Percentiles rank a stretch among this genome's conserved stretches.
phyloP scores from a whole-genome alignment of 2,113 vertebrate species.

The Chascanopsetta lugubris region DNA sequence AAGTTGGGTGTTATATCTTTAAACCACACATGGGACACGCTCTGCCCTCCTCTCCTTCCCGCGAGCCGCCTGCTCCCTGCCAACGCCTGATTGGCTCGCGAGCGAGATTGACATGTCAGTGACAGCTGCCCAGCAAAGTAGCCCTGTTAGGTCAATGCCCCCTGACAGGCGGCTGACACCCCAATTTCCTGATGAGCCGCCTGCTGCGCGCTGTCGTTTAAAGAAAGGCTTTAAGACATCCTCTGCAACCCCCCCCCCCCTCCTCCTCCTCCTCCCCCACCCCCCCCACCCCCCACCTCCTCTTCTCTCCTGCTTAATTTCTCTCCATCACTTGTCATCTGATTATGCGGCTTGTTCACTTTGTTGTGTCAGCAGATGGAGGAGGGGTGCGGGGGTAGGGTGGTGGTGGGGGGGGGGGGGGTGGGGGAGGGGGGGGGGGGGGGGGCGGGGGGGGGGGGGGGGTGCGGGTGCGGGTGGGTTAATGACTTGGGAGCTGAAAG shows the following conservation, averaged over 20 bases:
- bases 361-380: slow-evolving; percentile 70
- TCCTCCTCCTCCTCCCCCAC: slow-evolving; percentile 29
- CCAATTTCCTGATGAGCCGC: slow-evolving; percentile 71
- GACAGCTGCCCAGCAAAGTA: slow-evolving; percentile 64
- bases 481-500: slow-evolving; percentile 48
- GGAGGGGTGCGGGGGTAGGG: too few relatives aligned
- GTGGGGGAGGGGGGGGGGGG: too few relatives aligned
- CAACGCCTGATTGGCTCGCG: slow-evolving; percentile 68
- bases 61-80: slow-evolving; percentile 23
- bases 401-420: too few relatives aligned
- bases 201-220: slow-evolving; percentile 48
- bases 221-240: slow-evolving; percentile 59
- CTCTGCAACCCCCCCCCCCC: slow-evolving; percentile 15
- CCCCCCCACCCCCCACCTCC: slow-evolving; percentile 12
- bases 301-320: slow-evolving; percentile 63
- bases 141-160: slow-evolving; percentile 68
- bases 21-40: slow-evolving; percentile 14
- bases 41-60: slow-evolving; percentile 10
- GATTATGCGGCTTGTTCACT: slow-evolving; percentile 63
- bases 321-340: slow-evolving; percentile 70
- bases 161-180: slow-evolving; percentile 75
- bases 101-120: slow-evolving; percentile 65
- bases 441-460: too few relatives aligned
- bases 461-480: too few relatives aligned
- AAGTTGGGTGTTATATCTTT: neutral